Base-by-base conservation (phyloP, 1,140 invertebrate genomes). In the Dinoponera quadriceps region DNA sequence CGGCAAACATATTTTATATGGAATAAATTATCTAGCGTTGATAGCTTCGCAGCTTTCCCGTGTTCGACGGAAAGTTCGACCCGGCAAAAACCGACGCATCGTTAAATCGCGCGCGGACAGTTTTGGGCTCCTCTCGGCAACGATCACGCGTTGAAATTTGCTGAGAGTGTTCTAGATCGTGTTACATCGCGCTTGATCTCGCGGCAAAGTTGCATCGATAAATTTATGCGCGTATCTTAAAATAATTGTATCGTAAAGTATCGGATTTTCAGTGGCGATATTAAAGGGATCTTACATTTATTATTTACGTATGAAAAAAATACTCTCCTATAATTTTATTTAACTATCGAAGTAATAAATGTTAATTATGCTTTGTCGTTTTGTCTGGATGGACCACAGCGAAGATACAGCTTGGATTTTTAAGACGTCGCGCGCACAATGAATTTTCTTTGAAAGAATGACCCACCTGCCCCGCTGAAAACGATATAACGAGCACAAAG, bases 1-100 rank as follows among this genome's bases (percentile, higher is more conserved):
- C 38, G 18, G 51, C 14, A 44, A 55, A 27, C 3, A 60, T 5
- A 57, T 68, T 69, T 57, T 57, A 33, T 25, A 13, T 48, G n/a
- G 16, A 38, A 66, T 66, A 25, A 22, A 77, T 77, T 66, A 66
- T 55, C 51, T 68, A 33, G 11, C 48, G 11, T 54, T 51, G 62
- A 54, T 16, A 51, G n/a, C 11, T 77, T 65, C 9, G 9, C 13
- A 14, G n/a, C 44, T 18, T 62, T 73, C 20, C 62, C 1, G 2
- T 44, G 13, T 4, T 48, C 13, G 22, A 51, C 27, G 0, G 65
- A 29, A 51, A 51, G 18, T 13, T 65, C 29, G n/a, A 14, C 62
- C 3, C 20, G 54, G 13, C 2, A 29, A 29, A 29, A 13, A 22
- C 16, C 9, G 7, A 5, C 14, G 27, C 16, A 27, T n/a, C 1